Percentiles rank a stretch among this genome's conserved stretches.
Evolutionary conservation across 2,888 invertebrate species (phyloP).

Genomic region (Clistopyga incitator): DNA sequence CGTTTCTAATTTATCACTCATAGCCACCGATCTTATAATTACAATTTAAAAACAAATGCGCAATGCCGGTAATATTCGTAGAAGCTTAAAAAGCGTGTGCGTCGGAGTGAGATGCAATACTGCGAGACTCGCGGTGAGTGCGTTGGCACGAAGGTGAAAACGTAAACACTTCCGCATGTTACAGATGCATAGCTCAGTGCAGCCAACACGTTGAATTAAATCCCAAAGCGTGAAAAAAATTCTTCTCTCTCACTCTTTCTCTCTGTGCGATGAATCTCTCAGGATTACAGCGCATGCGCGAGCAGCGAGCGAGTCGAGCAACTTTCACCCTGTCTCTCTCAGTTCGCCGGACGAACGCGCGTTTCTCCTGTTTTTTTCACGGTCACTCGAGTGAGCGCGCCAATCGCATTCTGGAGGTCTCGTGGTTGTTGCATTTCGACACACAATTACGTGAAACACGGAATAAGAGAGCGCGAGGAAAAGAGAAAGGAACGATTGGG

Average conservation of each 20-base stretch:
- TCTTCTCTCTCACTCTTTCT: slow-evolving; percentile 10
- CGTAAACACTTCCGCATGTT: slow-evolving; percentile 58
- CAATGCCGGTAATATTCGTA: neutral
- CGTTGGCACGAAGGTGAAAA: slow-evolving; percentile 65
- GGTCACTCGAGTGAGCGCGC: slow-evolving; percentile 6
- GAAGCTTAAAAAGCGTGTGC: neutral
- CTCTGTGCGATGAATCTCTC: slow-evolving; percentile 39
- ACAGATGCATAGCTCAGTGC: neutral
- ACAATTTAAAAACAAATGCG: slow-evolving; percentile 45
- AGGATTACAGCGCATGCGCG: slow-evolving; percentile 25
- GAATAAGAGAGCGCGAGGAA: neutral
- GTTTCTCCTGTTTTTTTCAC: slow-evolving; percentile 28
- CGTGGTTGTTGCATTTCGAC: neutral
- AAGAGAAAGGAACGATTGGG: neutral
- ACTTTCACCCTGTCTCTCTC: slow-evolving; percentile 61
- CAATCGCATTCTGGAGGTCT: neutral
- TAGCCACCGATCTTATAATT: slow-evolving; percentile 38
- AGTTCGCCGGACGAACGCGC: neutral
- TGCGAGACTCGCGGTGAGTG: slow-evolving; percentile 28
- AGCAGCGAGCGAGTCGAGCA: slow-evolving; percentile 51
- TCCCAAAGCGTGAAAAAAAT: slow-evolving; percentile 53
- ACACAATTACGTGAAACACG: neutral
- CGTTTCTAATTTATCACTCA: slow-evolving; percentile 55
- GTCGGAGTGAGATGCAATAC: slow-evolving; percentile 7
- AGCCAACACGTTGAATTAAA: slow-evolving; percentile 43